These are phyloP conservation scores for Protophormia terraenovae DNA, from an alignment of 2,888 invertebrate genomes.

Conservation along the genomic window DNA sequence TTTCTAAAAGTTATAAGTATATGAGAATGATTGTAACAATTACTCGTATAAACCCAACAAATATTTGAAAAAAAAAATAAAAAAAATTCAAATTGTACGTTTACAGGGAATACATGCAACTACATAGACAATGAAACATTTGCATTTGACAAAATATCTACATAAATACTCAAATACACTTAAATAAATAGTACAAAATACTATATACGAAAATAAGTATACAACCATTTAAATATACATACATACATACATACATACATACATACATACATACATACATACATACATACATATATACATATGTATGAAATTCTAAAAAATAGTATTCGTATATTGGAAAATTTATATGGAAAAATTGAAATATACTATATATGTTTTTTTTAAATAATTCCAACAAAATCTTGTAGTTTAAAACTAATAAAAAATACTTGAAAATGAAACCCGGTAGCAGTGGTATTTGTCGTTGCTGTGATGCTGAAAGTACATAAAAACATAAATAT, in stretches of 20 bases:
- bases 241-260: neutral
- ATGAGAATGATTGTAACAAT: neutral
- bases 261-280: neutral
- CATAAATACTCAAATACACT: slow-evolving; percentile 37
- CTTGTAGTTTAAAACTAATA: slow-evolving; percentile 31
- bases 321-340: neutral
- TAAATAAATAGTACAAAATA: neutral
- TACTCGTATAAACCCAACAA: no score
- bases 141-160: slow-evolving; percentile 39
- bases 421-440: slow-evolving; percentile 28
- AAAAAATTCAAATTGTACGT: no score
- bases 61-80: no score
- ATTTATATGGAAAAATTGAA: neutral
- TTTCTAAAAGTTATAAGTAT: neutral
- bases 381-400: slow-evolving; percentile 15
- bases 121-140: slow-evolving; percentile 6
- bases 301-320: no score
- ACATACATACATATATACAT: no score
- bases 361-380: no score
- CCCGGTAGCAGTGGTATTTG: neutral
- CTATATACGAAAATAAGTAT: neutral
- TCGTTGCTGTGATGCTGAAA: neutral
- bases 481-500: slow-evolving; percentile 34
- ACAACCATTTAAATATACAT: neutral
- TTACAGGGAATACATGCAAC: no score